Evolutionary conservation across 2,113 vertebrate genomes (phyloP).

Genomic region (Cottus gobio): DNA sequence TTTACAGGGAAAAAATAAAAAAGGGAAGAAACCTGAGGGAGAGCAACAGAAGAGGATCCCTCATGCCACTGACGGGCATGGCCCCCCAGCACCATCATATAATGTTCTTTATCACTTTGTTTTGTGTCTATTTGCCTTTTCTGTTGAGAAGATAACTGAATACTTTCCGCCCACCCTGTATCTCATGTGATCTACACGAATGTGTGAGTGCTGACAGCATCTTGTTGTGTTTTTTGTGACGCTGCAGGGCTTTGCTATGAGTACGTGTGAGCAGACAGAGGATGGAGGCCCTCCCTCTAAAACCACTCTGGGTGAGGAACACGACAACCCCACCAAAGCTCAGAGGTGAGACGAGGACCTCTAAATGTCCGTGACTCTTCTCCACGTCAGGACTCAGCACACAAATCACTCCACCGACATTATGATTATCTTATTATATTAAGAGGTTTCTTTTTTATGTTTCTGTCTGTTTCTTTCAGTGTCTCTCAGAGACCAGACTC

Average conservation of each 20-base stretch:
- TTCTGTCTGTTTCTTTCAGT: not conserved
- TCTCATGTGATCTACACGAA: too few relatives aligned
- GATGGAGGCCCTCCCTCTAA: not conserved
- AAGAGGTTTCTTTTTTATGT: too few relatives aligned
- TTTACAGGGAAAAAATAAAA: too few relatives aligned
- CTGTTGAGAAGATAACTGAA: too few relatives aligned
- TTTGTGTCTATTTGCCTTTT: too few relatives aligned
- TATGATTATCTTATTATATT: too few relatives aligned
- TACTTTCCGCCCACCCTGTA: too few relatives aligned
- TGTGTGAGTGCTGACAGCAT: not conserved
- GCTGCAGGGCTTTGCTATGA: not conserved
- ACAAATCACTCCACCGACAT: not conserved
- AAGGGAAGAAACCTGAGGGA: too few relatives aligned
- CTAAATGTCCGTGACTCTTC: not conserved
- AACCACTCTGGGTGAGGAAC: not conserved
- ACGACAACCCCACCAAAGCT: not conserved
- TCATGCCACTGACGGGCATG: too few relatives aligned
- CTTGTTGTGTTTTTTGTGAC: not conserved
- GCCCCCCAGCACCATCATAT: too few relatives aligned
- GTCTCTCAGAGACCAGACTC: not conserved
- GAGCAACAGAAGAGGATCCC: too few relatives aligned
- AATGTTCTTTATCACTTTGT: too few relatives aligned
- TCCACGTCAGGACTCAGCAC: not conserved
- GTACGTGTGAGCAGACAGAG: not conserved
- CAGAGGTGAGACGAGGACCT: not conserved